phyloP scores from a whole-genome alignment of 2,113 vertebrate species.

The Calidris pygmaea region DNA sequence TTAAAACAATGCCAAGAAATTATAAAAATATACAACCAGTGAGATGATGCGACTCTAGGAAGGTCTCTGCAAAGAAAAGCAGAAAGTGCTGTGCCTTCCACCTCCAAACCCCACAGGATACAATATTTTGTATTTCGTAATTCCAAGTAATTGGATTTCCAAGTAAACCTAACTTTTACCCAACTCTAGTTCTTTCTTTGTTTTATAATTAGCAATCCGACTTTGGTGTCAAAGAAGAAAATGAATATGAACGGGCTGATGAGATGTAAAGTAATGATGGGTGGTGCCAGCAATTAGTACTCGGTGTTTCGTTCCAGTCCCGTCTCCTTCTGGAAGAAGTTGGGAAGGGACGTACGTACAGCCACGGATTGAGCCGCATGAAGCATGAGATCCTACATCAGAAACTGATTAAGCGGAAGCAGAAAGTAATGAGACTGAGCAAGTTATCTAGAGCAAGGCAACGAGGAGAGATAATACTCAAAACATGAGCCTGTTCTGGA shows the following conservation, averaged over 20 bases:
- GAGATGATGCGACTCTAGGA: background rate
- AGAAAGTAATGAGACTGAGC: background rate
- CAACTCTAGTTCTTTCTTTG: background rate
- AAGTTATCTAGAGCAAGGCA: background rate
- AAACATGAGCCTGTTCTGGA: background rate
- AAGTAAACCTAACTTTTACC: background rate
- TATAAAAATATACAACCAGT: background rate
- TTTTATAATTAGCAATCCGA: background rate
- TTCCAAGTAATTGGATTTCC: background rate
- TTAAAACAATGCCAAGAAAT: background rate
- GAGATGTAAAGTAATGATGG: background rate
- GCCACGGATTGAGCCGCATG: background rate
- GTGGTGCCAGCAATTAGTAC: background rate
- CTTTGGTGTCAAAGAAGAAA: background rate
- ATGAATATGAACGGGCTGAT: background rate
- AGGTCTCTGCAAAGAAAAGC: background rate
- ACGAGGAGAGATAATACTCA: background rate
- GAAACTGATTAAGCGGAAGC: background rate
- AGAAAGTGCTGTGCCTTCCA: background rate
- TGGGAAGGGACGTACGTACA: fast-evolving
- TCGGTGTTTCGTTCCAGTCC: background rate
- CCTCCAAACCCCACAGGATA: background rate
- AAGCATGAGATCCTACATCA: background rate
- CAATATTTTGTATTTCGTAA: too few species aligned
- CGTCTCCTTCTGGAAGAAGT: background rate